phyloP scores from a whole-genome alignment of 1,140 invertebrate species.

The Drosophila yakuba region DNA sequence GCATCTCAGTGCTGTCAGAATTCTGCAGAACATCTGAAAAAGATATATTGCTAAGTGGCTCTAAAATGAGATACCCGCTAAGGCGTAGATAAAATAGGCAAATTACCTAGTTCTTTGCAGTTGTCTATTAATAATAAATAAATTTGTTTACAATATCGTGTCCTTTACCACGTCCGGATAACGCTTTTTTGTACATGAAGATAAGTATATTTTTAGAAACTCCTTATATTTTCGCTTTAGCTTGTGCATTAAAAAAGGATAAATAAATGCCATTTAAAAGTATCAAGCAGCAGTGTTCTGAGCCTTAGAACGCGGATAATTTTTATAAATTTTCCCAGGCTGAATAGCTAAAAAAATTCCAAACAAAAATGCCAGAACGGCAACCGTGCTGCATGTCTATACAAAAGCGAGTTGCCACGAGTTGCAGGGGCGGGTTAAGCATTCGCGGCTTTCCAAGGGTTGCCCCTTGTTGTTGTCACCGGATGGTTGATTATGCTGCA shows the following conservation, averaged over 20 bases:
- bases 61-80: too few species aligned
- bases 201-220: too few species aligned
- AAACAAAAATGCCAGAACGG: background rate
- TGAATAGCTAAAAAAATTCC: background rate
- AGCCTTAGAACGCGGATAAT: too few species aligned
- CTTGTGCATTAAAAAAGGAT: background rate
- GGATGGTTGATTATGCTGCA: slow-evolving; percentile 69
- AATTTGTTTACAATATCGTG: too few species aligned
- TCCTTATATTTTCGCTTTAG: too few species aligned
- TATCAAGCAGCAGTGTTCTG: too few species aligned
- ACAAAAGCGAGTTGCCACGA: slow-evolving; percentile 14
- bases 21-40: background rate
- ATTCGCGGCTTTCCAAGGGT: slow-evolving; percentile 43
- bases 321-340: background rate
- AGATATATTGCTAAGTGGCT: background rate
- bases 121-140: too few species aligned
- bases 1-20: slow-evolving; percentile 12
- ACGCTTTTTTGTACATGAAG: too few species aligned
- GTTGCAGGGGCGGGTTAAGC: slow-evolving; percentile 46
- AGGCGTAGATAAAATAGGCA: too few species aligned
- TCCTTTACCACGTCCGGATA: too few species aligned
- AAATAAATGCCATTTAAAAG: background rate
- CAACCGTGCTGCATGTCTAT: slow-evolving; percentile 12
- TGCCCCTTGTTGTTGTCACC: slow-evolving; percentile 34
- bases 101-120: too few species aligned